Evolutionary conservation across 2,888 invertebrate species (phyloP).

Genomic region (Pristionchus entomophagus): DNA sequence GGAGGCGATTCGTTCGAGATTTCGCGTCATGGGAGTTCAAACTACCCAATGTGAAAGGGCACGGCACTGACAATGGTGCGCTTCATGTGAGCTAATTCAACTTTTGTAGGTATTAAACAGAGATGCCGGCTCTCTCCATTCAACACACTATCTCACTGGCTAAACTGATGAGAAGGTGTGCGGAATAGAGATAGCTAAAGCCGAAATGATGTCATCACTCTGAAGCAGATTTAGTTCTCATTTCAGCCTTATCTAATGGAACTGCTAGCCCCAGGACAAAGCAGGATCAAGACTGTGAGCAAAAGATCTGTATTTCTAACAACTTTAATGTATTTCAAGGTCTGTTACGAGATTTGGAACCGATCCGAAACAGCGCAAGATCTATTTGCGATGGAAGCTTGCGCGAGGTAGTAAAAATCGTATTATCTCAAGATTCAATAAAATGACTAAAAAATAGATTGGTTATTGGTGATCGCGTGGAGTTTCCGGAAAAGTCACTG

Average conservation of each 20-base stretch:
- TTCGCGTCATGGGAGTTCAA: conserved; percentile 35
- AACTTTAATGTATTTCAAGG: background rate
- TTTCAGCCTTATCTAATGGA: conserved; percentile 40
- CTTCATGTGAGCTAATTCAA: conserved; percentile 6
- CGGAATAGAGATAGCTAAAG: too few species aligned
- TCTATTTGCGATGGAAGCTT: background rate
- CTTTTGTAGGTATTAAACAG: background rate
- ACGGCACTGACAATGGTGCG: conserved; percentile 45
- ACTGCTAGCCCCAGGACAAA: conserved; percentile 7
- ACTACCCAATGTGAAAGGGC: background rate
- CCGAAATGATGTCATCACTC: too few species aligned
- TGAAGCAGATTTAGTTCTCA: too few species aligned
- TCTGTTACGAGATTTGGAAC: conserved; percentile 25
- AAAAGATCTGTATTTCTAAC: background rate
- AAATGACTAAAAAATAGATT: background rate
- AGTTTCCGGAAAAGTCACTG: conserved; percentile 7
- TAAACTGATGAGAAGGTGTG: too few species aligned
- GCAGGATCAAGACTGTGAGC: background rate
- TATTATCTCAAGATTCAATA: too few species aligned
- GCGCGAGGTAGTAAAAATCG: background rate
- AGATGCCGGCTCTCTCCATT: too few species aligned
- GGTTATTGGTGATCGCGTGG: conserved; percentile 16
- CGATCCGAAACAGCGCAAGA: background rate
- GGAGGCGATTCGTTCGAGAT: background rate
- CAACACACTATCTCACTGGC: too few species aligned